Conservation (phyloP, 1,140 invertebrate genomes). For the Contarinia nasturtii region DNA sequence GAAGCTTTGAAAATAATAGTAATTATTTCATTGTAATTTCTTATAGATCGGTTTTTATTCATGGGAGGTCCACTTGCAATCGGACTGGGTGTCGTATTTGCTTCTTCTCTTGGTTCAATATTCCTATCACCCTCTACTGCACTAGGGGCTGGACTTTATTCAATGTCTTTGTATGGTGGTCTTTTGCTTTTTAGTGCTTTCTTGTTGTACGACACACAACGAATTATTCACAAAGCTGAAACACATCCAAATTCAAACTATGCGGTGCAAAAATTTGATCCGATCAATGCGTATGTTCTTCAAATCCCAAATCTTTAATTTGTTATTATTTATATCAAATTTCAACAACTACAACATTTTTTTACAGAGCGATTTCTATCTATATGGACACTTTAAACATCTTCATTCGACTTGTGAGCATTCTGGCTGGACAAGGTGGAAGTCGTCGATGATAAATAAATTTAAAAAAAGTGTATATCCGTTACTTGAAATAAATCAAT, state of each 20-base stretch:
- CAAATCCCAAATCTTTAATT: conserved; percentile 4
- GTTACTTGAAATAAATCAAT: too few relatives aligned
- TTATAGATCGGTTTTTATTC: conserved; percentile 85
- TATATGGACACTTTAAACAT: conserved; percentile 96
- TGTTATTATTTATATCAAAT: conserved; percentile 5
- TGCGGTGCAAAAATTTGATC: conserved; percentile 60
- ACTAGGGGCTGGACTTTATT: conserved; percentile 50
- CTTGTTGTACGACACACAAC: conserved; percentile 89
- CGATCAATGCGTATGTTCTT: conserved; percentile 78
- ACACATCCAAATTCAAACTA: conserved; percentile 52
- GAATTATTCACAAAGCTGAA: conserved; percentile 74
- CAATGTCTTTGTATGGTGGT: conserved; percentile 85
- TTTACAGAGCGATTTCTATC: conserved; percentile 72
- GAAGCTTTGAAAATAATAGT: too few relatives aligned
- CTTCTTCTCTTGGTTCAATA: conserved; percentile 72
- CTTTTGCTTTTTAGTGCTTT: conserved; percentile 83
- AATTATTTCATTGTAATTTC: too few relatives aligned
- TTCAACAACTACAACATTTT: conserved; percentile 4
- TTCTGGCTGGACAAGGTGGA: conserved; percentile 62
- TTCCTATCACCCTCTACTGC: conserved; percentile 77
- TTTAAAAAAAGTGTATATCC: neutral
- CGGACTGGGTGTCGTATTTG: conserved; percentile 91
- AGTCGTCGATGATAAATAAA: conserved; percentile 8
- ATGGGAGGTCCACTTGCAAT: conserved; percentile 89
- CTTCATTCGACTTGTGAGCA: conserved; percentile 82